Base-by-base conservation (phyloP, 2,797 vertebrate species). In the Rhadinocentrus ornatus region DNA sequence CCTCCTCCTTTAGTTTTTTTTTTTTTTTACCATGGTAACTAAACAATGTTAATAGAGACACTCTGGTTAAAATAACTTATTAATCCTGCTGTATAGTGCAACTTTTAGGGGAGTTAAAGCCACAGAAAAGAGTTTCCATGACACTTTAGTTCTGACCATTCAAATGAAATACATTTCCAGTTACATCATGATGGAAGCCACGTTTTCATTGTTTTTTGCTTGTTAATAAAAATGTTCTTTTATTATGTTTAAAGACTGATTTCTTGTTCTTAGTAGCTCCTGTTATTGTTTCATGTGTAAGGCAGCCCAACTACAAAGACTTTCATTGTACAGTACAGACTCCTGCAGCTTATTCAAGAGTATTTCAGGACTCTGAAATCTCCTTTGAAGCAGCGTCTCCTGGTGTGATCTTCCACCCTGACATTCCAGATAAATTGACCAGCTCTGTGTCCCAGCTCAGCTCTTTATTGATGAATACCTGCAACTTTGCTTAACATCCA, bases 371-470 rank as follows among this genome's bases (percentile, higher is more conserved):
- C 20, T 58, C 34, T 66, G 34, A 75, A 35, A 35, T 18, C 32
- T 72, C 39, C 60, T 62, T 58, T 76, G 67, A 69, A 72, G 11
- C 50, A 13, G 22, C 60, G 3, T 15, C 29, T 11, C 6, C 44
- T 64, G 41, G 56, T 61, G 63, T 53, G 65, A 66, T 52, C 39
- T 58, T 55, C 44, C 58, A 53, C 58, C 67, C 70, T 66, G 62
- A 78, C 67, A 73, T 80, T 83, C 81, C 78, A 46, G 60, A 48
- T 39, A 27, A 55, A 75, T 54, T 46, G 78, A 83, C 26, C 69
- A 15, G 16, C 62, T 66, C 69, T 1, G 62, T 34, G 37, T 62
- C 65, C 39, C 48, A 24, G 2, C 64, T 62, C 72, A 10, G 26
- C 12, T 13, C 53, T 58, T 56, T 34, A 52, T 16, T 62, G 74